Conservation (phyloP, 2,113 vertebrate genomes). For the Colossoma macropomum region DNA sequence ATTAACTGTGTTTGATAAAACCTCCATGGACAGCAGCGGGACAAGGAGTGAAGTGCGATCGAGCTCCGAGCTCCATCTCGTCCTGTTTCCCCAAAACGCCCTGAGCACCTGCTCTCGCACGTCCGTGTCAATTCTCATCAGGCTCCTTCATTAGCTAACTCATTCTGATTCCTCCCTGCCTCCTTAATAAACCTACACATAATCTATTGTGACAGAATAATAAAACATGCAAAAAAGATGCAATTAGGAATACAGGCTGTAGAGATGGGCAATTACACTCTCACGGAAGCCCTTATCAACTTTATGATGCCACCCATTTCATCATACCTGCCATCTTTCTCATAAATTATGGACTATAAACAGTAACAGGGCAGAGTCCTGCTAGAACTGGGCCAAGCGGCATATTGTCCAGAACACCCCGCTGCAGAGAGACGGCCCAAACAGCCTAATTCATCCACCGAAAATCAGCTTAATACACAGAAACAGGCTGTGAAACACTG, state of each 20-base stretch:
- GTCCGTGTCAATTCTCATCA: constrained; percentile 67
- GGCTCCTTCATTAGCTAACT: constrained; percentile 57
- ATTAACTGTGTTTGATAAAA: constrained; percentile 1
- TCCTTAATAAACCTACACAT: constrained; percentile 67
- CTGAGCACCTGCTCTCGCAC: constrained; percentile 46
- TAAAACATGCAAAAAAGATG: constrained; percentile 65
- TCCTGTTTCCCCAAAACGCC: not conserved
- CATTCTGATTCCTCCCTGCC: constrained; percentile 58
- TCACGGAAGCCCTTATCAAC: constrained; percentile 64
- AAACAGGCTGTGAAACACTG: not conserved
- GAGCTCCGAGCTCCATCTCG: not conserved
- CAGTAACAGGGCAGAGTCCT: constrained; percentile 50
- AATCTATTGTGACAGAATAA: constrained; percentile 76
- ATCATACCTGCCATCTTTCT: constrained; percentile 51
- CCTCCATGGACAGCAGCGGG: not conserved
- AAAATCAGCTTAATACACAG: not conserved
- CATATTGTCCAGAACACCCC: constrained; percentile 2
- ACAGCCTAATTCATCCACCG: not conserved
- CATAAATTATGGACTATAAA: constrained; percentile 67
- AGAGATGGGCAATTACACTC: constrained; percentile 68
- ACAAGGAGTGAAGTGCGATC: not conserved
- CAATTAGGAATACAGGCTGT: constrained; percentile 70
- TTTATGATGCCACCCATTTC: constrained; percentile 58
- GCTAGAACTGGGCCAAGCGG: constrained; percentile 47
- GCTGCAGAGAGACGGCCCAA: not conserved